Percentiles rank a stretch among this genome's conserved stretches.
phyloP scores from a whole-genome alignment of 92 coral and sea anemone species.

The Zoanthus gigantus region DNA sequence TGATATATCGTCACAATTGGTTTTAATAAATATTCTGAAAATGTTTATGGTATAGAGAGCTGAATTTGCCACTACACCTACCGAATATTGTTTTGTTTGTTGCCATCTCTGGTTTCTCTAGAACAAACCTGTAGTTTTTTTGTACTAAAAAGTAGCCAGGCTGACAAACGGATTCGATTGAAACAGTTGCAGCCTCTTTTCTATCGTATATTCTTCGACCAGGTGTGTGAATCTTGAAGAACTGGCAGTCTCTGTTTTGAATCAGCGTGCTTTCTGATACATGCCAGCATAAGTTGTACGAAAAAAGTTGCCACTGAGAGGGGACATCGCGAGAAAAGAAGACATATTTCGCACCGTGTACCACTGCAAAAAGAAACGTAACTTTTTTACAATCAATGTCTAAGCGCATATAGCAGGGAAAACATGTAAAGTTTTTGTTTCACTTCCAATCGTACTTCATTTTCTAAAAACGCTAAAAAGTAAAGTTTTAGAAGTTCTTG shows the following conservation, averaged over 20 bases:
- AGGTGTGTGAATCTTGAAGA: slow-evolving; percentile 22
- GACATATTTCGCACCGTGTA: slow-evolving; percentile 19
- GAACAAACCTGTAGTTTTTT: slow-evolving; percentile 9
- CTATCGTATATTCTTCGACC: slow-evolving; percentile 2
- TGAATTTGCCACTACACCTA: background rate
- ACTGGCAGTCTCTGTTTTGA: background rate
- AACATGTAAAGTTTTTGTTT: no score
- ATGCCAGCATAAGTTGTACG: slow-evolving; percentile 29
- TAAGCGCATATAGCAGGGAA: no score
- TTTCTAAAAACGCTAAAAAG: no score
- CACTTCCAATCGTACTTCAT: no score
- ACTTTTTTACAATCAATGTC: background rate
- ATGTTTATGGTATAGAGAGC: background rate
- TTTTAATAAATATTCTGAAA: background rate
- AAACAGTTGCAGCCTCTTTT: slow-evolving; percentile 7
- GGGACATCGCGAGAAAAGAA: slow-evolving; percentile 33
- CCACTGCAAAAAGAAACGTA: slow-evolving; percentile 8
- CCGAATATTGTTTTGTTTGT: slow-evolving; percentile 25
- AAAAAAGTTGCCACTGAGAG: background rate
- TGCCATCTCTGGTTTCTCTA: slow-evolving; percentile 8
- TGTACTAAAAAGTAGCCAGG: slow-evolving; percentile 42
- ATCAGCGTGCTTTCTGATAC: slow-evolving; percentile 17
- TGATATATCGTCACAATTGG: background rate
- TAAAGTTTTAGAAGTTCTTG: no score
- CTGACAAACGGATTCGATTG: slow-evolving; percentile 35